Base-by-base conservation (phyloP, 2,797 vertebrate genomes). In the Melanotaenia trifasciata region DNA sequence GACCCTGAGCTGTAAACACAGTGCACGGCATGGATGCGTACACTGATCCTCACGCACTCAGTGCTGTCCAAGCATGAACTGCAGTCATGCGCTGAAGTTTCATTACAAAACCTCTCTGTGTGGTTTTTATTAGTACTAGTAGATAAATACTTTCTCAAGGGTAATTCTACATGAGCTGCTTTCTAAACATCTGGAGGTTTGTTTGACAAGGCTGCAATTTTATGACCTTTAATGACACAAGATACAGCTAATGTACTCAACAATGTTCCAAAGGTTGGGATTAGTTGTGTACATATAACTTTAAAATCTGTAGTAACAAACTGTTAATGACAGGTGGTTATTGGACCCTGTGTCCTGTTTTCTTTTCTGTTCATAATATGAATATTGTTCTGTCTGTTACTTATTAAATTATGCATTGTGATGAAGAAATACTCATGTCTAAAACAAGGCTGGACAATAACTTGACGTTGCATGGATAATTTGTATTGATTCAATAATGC, bases 1-100 rank as follows among this genome's bases (percentile, higher is more conserved):
- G 61, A 64, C 83, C 77, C 56, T 81, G 58, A 64, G 77, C 75
- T 76, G 78, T 84, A 90, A 88, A 90, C 80, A 85, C 72, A 70
- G 74, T 4, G 45, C 57, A 13, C 26, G 36, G 54, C 45, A 65
- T 40, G 81, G 59, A 59, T 65, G 73, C 56, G n/a, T 68, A 70
- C 5, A 58, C 77, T 45, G 43, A 40, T 67, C 58, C 70, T 70
- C 64, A 50, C 47, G 18, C 47, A 50, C 45, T n/a, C 14, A 11
- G 64, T 54, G 4, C 58, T 67, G n/a, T 14, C 50, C 50, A 8
- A 43, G 73, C 70, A 22, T n/a, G 71, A 43, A 22, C 70, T 50
- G 47, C 32, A 24, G 22, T 56, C 54, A 57, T 59, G 83, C 61
- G 75, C 53, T 53, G 57, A 64, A 47, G 24, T 33, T 54, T 43